Evolutionary conservation across 2,797 vertebrate genomes (phyloP), one percentile per base, ranked within the genome.

Genomic region (Sebastes minor): DNA sequence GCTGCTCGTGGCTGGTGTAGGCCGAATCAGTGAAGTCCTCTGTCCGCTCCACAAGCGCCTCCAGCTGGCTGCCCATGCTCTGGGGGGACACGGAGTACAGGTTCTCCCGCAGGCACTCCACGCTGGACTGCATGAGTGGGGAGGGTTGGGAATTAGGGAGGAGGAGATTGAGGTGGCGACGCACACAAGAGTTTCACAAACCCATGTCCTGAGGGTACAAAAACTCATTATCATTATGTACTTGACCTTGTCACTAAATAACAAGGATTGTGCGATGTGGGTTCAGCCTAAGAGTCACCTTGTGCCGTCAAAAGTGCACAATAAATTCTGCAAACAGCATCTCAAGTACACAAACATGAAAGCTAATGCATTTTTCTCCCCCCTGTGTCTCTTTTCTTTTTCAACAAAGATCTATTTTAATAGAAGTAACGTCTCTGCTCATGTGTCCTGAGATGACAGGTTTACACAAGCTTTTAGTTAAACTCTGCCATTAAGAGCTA

Each of bases 21-120:
- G 99, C 97, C 56, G 97, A 99, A 87, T 99, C 98, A 0, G 99
- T 99, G 93, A 99, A 99, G 91, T 99, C 98, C 91, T 99, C 97
- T 0, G 96, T 99, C 78, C 96, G 96, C 92, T 99, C 99, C 85
- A 98, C 91, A 89, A 99, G 94, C 67, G 94, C 93, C 89, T 99
- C 98, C 90, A 99, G 89, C 88, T 97, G 96, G 25, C 94, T 90
- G 1, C 92, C 94, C 85, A 99, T 88, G 79, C 94, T 96, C 90
- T 98, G 97, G 81, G 96, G 97, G 2, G 97, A 95, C 62, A 96
- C 89, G 82, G 95, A 94, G 92, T 96, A 96, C 85, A 97, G 95
- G 88, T 97, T 97, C 76, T 98, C 98, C 87, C 96, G 94, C 84
- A 99, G 96, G 88, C 94, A 93, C 93, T 99, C 98, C 87, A 99